phyloP scores from a whole-genome alignment of 2,888 invertebrate species.

The Clepsis dumicolana region DNA sequence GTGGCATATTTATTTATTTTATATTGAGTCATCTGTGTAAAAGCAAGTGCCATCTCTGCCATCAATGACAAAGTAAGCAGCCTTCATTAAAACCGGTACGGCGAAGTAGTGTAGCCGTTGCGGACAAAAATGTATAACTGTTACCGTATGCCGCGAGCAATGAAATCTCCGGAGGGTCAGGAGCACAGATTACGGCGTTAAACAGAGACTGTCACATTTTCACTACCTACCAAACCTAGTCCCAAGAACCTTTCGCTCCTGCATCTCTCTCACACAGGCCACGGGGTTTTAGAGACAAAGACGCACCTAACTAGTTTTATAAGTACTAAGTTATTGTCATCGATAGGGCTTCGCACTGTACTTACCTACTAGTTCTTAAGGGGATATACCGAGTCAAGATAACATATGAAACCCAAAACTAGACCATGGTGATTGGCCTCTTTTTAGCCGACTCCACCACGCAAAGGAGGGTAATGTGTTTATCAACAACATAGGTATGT shows the following conservation, averaged over 20 bases:
- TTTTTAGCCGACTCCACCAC: too few species aligned
- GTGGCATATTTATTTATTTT: not conserved
- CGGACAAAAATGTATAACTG: conserved; percentile 39
- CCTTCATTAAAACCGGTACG: not conserved
- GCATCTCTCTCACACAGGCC: not conserved
- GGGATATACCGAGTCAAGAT: too few species aligned
- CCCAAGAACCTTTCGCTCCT: not conserved
- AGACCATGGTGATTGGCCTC: too few species aligned
- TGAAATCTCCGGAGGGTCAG: conserved; percentile 34
- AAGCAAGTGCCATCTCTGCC: not conserved
- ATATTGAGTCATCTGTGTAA: not conserved
- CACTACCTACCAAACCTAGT: not conserved
- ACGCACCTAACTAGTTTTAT: too few species aligned
- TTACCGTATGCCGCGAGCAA: conserved; percentile 37
- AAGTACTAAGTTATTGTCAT: too few species aligned
- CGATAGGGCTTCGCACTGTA: too few species aligned
- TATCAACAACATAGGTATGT: too few species aligned
- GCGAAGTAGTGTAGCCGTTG: conserved; percentile 5
- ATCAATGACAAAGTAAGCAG: not conserved
- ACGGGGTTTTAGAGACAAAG: not conserved
- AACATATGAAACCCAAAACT: too few species aligned
- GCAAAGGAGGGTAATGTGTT: too few species aligned
- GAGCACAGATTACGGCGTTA: not conserved
- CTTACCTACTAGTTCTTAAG: too few species aligned
- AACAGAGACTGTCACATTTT: not conserved